Percentiles rank a stretch among this genome's conserved stretches.
phyloP scores from a whole-genome alignment of 2,113 vertebrate genomes.

The Seriola aureovittata region DNA sequence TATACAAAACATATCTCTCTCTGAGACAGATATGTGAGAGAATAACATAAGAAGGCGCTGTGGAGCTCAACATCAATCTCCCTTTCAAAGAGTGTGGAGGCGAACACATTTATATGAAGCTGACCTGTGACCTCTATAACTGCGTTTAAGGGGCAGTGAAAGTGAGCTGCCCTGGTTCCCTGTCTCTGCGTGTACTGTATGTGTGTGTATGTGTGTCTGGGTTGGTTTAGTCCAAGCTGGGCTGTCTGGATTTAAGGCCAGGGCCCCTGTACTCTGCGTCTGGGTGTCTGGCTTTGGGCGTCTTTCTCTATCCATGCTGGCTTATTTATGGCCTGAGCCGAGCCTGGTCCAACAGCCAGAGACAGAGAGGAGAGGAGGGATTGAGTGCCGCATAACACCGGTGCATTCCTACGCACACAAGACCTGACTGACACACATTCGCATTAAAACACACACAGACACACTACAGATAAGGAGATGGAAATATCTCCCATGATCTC shows the following conservation, averaged over 20 bases:
- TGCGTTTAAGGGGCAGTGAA: constrained; percentile 58
- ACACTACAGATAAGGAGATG: constrained; percentile 61
- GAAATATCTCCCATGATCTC: constrained; percentile 69
- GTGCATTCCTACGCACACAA: constrained; percentile 60
- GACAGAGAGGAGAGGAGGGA: constrained; percentile 48
- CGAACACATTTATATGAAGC: constrained; percentile 57
- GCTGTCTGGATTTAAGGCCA: constrained; percentile 63
- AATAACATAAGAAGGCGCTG: constrained; percentile 40
- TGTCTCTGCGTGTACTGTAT: not conserved
- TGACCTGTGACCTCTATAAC: constrained; percentile 65
- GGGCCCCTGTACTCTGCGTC: constrained; percentile 52
- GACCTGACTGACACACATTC: constrained; percentile 54
- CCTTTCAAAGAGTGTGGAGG: constrained; percentile 43
- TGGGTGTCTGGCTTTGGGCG: constrained; percentile 62
- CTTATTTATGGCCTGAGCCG: constrained; percentile 77
- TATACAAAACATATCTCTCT: constrained; percentile 25
- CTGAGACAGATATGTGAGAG: constrained; percentile 49
- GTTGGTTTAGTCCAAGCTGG: constrained; percentile 44
- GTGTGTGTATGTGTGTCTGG: constrained; percentile 29
- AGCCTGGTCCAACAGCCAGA: constrained; percentile 57
- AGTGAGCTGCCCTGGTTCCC: constrained; percentile 38
- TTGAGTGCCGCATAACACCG: constrained; percentile 24
- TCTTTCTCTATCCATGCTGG: constrained; percentile 61
- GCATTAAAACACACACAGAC: constrained; percentile 32
- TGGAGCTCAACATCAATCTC: constrained; percentile 55